Percentiles rank a stretch among this genome's conserved stretches.
Conservation (phyloP, 2,113 vertebrate species). For the Crotalus helleri region DNA sequence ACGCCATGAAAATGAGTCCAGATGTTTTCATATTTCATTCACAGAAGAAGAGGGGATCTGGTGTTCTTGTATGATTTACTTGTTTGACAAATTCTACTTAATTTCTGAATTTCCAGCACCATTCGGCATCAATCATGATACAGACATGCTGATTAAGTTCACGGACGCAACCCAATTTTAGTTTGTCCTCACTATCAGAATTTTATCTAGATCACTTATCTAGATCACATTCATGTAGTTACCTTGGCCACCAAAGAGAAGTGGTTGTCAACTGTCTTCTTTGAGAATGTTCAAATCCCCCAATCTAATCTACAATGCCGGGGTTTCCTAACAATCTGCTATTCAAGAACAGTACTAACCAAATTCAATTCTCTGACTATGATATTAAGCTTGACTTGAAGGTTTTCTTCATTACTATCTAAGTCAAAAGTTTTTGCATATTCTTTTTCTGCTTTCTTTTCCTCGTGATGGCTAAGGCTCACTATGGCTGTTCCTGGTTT, state of each 20-base stretch:
- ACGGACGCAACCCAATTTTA: neutral
- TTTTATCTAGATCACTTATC: neutral
- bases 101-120: neutral
- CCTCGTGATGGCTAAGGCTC: neutral
- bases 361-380: neutral
- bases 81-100: too few species aligned
- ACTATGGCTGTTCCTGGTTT: neutral
- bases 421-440: neutral
- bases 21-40: neutral
- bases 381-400: neutral
- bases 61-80: neutral
- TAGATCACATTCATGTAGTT: neutral
- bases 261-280: neutral
- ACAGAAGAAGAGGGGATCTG: neutral
- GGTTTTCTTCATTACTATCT: neutral
- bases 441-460: neutral
- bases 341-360: neutral
- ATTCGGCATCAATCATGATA: neutral
- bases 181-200: neutral
- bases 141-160: neutral
- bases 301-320: neutral
- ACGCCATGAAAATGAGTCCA: neutral
- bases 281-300: neutral
- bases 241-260: neutral
- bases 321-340: neutral